Evolutionary conservation across 2,888 invertebrate genomes (phyloP), one percentile per base, ranked within the genome.

Genomic region (Cephus runcator): DNA sequence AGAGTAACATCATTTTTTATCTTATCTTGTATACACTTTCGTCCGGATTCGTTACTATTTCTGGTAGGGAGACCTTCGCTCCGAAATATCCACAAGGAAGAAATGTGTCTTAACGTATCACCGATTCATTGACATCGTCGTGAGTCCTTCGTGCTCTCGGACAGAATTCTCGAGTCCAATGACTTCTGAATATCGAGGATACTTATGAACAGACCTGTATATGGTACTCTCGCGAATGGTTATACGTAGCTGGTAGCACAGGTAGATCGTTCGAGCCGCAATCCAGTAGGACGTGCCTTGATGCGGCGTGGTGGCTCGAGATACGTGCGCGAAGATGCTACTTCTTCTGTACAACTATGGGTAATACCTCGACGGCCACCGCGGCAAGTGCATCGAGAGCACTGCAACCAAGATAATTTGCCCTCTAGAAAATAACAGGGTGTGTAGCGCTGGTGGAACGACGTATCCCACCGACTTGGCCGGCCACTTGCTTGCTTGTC

Each of bases 251-350:
- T 85, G 88, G 88, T 88, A 88, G 88, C 81, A 75, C 69, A 81
- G 82, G 78, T 82, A 84, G 85, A 88, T 88, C 84, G 85, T 86
- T 88, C 84, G 85, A 87, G 87, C 89, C 89, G 89, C 90, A 90
- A 91, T 90, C 87, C 90, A 86, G 89, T 90, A 90, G 90, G 90
- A 91, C 90, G 90, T 90, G 90, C 88, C 87, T 89, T 90, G 90
- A 90, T 90, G 89, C 87, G 87, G 88, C 89, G 86, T 89, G 90
- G 87, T 90, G 87, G 90, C 84, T 89, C 86, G 85, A 88, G 89
- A 89, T 90, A 90, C 90, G 90, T 90, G 90, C 89, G 88, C 89
- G 88, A 90, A 89, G 85, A 88, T 87, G 88, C 89, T 90, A 90
- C 90, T 89, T 90, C 88, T 90, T 90, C 88, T 84, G 87, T 87